Conservation (phyloP, 2,797 vertebrate genomes). For the Dallia pectoralis region DNA sequence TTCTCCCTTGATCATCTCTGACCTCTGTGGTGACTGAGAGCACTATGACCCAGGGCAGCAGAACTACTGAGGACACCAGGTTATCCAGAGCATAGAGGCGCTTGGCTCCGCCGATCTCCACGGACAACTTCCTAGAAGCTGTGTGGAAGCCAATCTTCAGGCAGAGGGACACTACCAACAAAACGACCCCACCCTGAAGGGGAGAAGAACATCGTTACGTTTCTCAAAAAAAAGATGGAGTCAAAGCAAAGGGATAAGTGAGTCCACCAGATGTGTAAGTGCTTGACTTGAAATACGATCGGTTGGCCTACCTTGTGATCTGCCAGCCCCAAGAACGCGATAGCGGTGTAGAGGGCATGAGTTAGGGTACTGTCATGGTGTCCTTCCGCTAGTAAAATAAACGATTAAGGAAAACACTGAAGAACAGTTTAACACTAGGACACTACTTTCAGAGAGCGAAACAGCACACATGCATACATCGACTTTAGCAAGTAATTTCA, state of each 20-base stretch:
- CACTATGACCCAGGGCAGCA: conserved; percentile 93
- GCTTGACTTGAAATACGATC: not conserved
- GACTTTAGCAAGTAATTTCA: not conserved
- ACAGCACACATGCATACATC: not conserved
- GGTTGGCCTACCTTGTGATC: conserved; percentile 90
- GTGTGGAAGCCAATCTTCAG: conserved; percentile 94
- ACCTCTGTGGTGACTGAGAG: conserved; percentile 92
- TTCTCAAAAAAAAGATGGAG: not conserved
- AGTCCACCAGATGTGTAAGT: not conserved
- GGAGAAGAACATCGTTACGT: conserved; percentile 6
- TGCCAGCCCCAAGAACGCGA: conserved; percentile 91
- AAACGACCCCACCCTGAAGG: conserved; percentile 88
- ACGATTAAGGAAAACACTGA: conserved; percentile 51
- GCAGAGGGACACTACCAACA: conserved; percentile 88
- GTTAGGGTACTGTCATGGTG: conserved; percentile 97
- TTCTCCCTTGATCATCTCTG: conserved; percentile 36
- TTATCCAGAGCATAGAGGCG: conserved; percentile 93
- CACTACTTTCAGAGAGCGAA: not conserved
- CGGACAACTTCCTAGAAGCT: conserved; percentile 88
- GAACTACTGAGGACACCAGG: conserved; percentile 84
- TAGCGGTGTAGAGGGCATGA: conserved; percentile 90
- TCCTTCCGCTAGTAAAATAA: conserved; percentile 82
- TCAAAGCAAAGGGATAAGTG: not conserved
- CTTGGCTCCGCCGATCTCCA: conserved; percentile 92
- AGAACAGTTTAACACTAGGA: not conserved